Base-by-base conservation (phyloP, 2,888 invertebrate genomes). In the Sisyra terminalis region DNA sequence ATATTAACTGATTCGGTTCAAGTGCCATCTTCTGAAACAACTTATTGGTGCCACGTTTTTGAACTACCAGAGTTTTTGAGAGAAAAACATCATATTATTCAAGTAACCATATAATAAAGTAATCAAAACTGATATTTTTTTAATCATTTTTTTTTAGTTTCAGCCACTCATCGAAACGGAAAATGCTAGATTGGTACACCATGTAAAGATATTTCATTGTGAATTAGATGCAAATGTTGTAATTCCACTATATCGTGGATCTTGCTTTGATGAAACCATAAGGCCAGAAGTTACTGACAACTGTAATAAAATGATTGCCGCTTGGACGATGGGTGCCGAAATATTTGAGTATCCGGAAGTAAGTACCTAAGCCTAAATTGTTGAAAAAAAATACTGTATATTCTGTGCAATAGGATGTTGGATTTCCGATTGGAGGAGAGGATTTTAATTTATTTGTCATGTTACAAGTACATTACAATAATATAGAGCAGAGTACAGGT, bases 261-360 rank as follows among this genome's bases (percentile, higher is more conserved):
- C 84, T 35, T 97, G 97, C 56, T 78, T 82, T 51, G 70, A 75
- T 39, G 11, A 18, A 17, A 56, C 75, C 29, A 64, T 74, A 13
- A 69, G 82, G 47, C 96, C 97, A 0, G 62, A 69, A 43, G 70
- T 73, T 47, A 81, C 90, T 1, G 78, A 82, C 60, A 75, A 78
- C 8, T 88, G 87, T 55, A 77, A 78, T 50, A 70, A 85, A 61
- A 93, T 94, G 1, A 69, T 93, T 49, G 88, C 89, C 1, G 94
- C 93, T 0, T 98, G 98, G 97, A 97, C 98, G 0, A 97, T 98
- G 94, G 98, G 98, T 0, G 97, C 97, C 1, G 75, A 76, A 32
- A 78, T 84, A 0, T 88, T 89, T 53, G 70, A 72, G 1, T 89
- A 89, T 61, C 89, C 89, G 0, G 66, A 76, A 48, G 70, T 69